Evolutionary conservation across 2,797 vertebrate species (phyloP).

Genomic region (Peromyscus melanophrys): DNA sequence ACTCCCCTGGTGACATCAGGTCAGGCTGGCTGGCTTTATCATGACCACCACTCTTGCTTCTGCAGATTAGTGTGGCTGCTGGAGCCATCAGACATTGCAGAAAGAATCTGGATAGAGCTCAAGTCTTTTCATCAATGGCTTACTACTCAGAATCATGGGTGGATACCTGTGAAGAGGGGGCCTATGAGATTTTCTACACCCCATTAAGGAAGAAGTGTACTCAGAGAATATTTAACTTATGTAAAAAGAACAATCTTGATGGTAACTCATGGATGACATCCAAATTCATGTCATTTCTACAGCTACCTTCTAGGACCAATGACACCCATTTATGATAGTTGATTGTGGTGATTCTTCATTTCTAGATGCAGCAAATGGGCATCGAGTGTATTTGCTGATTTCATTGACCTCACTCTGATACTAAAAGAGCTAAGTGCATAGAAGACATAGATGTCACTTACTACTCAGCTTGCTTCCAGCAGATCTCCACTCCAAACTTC

Average conservation of each 20-base stretch:
- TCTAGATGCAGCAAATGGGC: background rate
- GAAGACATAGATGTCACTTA: background rate
- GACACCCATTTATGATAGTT: background rate
- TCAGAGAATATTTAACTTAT: background rate
- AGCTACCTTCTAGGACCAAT: background rate
- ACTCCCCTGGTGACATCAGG: background rate
- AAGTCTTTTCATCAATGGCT: background rate
- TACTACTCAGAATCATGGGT: background rate
- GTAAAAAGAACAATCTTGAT: background rate
- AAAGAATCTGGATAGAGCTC: background rate
- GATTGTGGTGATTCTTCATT: background rate
- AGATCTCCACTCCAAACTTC: background rate
- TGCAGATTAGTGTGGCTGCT: rapidly evolving
- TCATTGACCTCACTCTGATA: background rate
- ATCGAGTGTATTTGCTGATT: background rate
- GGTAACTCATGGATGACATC: background rate
- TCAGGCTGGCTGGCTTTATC: background rate
- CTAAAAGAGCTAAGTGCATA: background rate
- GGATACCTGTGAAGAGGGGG: background rate
- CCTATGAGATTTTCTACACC: background rate
- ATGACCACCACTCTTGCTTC: background rate
- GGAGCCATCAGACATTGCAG: background rate
- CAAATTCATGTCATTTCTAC: background rate
- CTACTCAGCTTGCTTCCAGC: background rate
- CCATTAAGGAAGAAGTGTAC: background rate